Evolutionary conservation across 1,140 invertebrate genomes (phyloP).

Genomic region (Rhynchophorus ferrugineus): DNA sequence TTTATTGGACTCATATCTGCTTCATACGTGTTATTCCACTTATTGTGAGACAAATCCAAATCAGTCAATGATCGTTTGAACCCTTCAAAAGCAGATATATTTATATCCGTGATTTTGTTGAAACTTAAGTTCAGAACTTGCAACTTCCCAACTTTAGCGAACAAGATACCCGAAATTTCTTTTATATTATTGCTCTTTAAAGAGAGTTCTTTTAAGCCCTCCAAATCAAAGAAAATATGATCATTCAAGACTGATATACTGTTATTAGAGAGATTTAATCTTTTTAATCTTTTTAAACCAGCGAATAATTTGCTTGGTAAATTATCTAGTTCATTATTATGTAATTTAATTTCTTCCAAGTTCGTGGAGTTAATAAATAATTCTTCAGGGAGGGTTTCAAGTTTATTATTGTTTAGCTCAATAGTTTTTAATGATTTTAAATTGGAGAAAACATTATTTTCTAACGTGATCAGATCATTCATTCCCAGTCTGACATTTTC

Average conservation of each 20-base stretch:
- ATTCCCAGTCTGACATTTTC: conserved; percentile 18
- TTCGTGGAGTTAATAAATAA: conserved; percentile 1
- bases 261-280: neutral
- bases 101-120: conserved; percentile 5
- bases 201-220: conserved; percentile 2
- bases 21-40: conserved; percentile 10
- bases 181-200: conserved; percentile 3
- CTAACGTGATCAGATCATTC: conserved; percentile 19
- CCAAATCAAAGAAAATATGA: conserved; percentile 4
- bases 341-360: conserved; percentile 4
- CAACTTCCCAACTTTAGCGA: conserved; percentile 2
- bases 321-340: neutral
- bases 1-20: conserved; percentile 5
- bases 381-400: neutral
- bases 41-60: conserved; percentile 14
- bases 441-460: neutral
- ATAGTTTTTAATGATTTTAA: neutral
- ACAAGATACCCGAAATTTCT: conserved; percentile 1
- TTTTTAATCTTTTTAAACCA: neutral
- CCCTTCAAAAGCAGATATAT: neutral
- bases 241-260: neutral
- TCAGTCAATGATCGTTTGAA: neutral
- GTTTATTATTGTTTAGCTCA: conserved; percentile 5
- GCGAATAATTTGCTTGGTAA: neutral
- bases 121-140: conserved; percentile 2